Evolutionary conservation across 30 jellyfish, hydroid and myxozoan species (phyloP).

Genomic region (Hydractinia symbiolongicarpus): DNA sequence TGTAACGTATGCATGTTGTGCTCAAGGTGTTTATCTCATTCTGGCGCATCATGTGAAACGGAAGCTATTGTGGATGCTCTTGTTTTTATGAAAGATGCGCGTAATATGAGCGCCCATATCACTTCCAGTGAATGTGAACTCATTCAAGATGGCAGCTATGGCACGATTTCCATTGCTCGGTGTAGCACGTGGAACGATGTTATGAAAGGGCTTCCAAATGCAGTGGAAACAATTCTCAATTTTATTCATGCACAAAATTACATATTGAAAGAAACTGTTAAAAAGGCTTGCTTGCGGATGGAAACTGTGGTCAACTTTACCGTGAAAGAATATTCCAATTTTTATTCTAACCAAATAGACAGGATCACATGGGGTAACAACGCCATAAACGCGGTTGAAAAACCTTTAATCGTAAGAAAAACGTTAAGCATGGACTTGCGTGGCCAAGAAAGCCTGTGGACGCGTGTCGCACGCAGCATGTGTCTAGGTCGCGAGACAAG

Average conservation of each 20-base stretch:
- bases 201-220: background rate
- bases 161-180: background rate
- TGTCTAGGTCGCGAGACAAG: background rate
- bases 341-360: background rate
- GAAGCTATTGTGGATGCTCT: background rate
- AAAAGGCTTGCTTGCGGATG: background rate
- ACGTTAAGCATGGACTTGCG: background rate
- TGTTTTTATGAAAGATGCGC: background rate
- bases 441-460: background rate
- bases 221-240: background rate
- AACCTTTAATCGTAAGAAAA: background rate
- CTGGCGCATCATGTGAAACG: background rate
- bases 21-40: background rate
- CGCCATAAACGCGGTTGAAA: background rate
- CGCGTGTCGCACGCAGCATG: background rate
- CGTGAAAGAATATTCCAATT: background rate
- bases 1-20: background rate
- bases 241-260: background rate
- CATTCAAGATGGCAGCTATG: background rate
- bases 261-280: background rate
- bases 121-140: background rate
- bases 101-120: background rate
- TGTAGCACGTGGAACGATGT: conserved; percentile 1
- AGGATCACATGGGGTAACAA: background rate
- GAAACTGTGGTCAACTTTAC: background rate